Evolutionary conservation across 1,140 invertebrate genomes (phyloP).

Genomic region (Ectropis grisescens): DNA sequence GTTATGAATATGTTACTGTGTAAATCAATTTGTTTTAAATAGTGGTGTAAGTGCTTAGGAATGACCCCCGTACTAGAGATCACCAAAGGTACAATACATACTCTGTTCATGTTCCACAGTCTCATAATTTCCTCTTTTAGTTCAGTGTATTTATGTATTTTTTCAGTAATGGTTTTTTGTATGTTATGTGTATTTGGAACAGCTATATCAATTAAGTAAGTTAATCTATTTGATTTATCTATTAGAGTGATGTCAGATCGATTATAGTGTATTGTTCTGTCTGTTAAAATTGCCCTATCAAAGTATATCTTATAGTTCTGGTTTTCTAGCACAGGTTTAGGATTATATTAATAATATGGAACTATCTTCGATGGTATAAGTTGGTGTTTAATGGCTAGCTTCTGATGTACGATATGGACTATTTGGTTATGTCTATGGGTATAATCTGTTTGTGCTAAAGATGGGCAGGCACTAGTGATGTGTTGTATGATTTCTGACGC

Average conservation of each 20-base stretch:
- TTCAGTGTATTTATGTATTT: conserved; percentile 1
- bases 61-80: conserved; percentile 2
- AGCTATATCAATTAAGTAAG: conserved; percentile 2
- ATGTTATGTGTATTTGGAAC: conserved; percentile 1
- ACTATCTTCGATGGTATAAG: neutral
- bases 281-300: neutral
- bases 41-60: too few species aligned
- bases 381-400: conserved; percentile 11
- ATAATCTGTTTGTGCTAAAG: conserved; percentile 11
- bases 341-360: neutral
- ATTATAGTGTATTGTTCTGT: conserved; percentile 1
- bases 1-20: too few species aligned
- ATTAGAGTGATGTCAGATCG: conserved; percentile 1
- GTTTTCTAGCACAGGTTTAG: neutral
- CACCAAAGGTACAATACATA: conserved; percentile 1
- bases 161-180: conserved; percentile 1
- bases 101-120: conserved; percentile 3
- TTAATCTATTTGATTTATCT: neutral
- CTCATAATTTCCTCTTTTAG: conserved; percentile 1
- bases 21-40: too few species aligned
- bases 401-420: conserved; percentile 9
- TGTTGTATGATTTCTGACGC: conserved; percentile 18
- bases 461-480: conserved; percentile 13
- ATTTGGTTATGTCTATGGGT: conserved; percentile 14
- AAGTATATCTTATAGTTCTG: neutral